These are phyloP conservation scores for Balearica regulorum DNA, from an alignment of 2,797 vertebrate genomes.

Conservation along the genomic window DNA sequence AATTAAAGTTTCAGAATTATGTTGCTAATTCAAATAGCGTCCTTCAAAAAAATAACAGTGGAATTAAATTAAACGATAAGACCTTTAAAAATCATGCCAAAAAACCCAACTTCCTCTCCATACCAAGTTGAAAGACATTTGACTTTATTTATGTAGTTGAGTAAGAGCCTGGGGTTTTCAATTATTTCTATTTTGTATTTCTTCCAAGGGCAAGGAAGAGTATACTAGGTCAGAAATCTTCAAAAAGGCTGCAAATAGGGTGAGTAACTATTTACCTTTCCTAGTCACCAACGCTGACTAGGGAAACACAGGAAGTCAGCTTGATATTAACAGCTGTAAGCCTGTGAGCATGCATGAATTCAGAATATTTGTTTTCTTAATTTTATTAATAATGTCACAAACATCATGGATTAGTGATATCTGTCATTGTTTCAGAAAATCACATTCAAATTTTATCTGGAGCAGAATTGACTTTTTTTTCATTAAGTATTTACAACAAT, in stretches of 20 bases:
- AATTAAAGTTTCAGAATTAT: not conserved
- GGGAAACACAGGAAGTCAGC: not conserved
- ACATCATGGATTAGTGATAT: not conserved
- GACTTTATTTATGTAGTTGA: not conserved
- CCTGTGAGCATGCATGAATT: not conserved
- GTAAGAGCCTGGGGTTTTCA: not conserved
- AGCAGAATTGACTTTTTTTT: not conserved
- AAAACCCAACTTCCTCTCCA: not conserved
- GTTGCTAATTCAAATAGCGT: not conserved
- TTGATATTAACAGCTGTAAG: not conserved
- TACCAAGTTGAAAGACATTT: not conserved
- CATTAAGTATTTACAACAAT: not conserved
- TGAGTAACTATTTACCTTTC: not conserved
- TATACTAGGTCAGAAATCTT: not conserved
- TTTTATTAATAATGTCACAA: not conserved
- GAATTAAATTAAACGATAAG: not conserved
- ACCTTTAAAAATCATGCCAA: not conserved
- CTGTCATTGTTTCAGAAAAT: not conserved
- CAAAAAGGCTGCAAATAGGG: not conserved
- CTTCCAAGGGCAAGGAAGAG: not conserved
- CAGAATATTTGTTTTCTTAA: not conserved
- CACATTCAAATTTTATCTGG: not conserved
- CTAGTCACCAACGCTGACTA: not conserved
- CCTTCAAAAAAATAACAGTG: not conserved
- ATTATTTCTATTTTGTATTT: not conserved